These are phyloP conservation scores for Coelopa pilipes DNA, from an alignment of 2,888 invertebrate genomes.

Conservation along the genomic window DNA sequence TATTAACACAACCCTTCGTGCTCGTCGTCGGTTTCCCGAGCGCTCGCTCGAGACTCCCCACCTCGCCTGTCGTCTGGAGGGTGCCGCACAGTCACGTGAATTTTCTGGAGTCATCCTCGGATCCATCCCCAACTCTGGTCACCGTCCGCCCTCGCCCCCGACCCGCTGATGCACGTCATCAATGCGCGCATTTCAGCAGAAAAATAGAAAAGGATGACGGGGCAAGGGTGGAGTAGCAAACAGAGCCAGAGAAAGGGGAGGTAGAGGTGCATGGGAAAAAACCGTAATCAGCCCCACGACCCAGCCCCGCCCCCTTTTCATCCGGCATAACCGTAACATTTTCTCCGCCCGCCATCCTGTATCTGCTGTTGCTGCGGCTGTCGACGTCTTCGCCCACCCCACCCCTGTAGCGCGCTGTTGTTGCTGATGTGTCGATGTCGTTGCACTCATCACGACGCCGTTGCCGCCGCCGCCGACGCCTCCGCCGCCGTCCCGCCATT, in stretches of 20 bases:
- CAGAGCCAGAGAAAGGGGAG: conserved; percentile 38
- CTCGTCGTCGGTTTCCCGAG: background rate
- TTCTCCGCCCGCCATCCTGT: conserved; percentile 12
- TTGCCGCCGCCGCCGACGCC: background rate
- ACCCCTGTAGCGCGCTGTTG: no score
- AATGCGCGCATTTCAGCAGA: conserved; percentile 10
- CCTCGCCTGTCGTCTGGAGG: background rate
- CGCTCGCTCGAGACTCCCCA: background rate
- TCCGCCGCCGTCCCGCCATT: conserved; percentile 6
- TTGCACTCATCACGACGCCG: conserved; percentile 62
- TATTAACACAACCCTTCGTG: conserved; percentile 46
- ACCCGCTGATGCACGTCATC: background rate
- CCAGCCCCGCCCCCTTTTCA: background rate
- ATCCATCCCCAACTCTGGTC: background rate
- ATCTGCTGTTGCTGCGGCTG: conserved; percentile 26
- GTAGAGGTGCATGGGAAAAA: conserved; percentile 44
- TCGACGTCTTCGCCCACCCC: background rate
- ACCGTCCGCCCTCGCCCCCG: background rate
- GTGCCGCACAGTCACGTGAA: background rate
- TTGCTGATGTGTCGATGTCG: conserved; percentile 53
- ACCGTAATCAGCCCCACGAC: conserved; percentile 45
- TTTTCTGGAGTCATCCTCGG: background rate
- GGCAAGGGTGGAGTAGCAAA: no score
- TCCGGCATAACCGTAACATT: conserved; percentile 39
- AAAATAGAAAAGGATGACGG: background rate